A percentile compares a stretch with the other conserved stretches of the same genome.
phyloP scores from a whole-genome alignment of 2,113 vertebrate genomes.

The Vanacampus margaritifer region DNA sequence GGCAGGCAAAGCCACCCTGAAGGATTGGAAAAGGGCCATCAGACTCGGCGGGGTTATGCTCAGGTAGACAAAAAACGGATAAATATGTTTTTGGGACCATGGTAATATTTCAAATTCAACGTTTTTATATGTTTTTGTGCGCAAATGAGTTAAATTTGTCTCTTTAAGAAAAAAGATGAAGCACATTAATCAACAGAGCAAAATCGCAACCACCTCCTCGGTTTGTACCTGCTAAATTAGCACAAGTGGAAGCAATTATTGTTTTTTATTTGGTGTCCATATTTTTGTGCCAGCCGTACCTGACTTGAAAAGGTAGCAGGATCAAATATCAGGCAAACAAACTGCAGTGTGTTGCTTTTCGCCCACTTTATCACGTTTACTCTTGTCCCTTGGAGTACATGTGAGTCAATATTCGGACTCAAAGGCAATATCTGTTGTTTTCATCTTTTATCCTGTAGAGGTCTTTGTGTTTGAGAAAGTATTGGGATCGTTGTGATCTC shows the following conservation, averaged over 20 bases:
- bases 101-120: no score
- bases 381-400: slow-evolving; percentile 41
- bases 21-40: slow-evolving; percentile 97
- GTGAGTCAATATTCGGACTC: slow-evolving; percentile 24
- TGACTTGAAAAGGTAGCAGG: slow-evolving; percentile 20
- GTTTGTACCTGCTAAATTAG: no score
- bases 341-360: slow-evolving; percentile 35
- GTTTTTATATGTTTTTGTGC: no score
- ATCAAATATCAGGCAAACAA: slow-evolving; percentile 36
- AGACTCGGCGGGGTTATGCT: slow-evolving; percentile 93
- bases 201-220: no score
- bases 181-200: no score
- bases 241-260: no score
- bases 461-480: slow-evolving; percentile 18
- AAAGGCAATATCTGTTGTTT: slow-evolving; percentile 34
- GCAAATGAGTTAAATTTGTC: no score
- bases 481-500: slow-evolving; percentile 1
- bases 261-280: no score
- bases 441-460: slow-evolving; percentile 23
- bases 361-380: slow-evolving; percentile 45
- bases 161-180: no score
- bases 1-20: slow-evolving; percentile 91
- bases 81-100: no score
- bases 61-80: no score
- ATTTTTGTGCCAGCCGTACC: background rate